Conservation (phyloP, 2,797 vertebrate species). For the Lophius americanus region DNA sequence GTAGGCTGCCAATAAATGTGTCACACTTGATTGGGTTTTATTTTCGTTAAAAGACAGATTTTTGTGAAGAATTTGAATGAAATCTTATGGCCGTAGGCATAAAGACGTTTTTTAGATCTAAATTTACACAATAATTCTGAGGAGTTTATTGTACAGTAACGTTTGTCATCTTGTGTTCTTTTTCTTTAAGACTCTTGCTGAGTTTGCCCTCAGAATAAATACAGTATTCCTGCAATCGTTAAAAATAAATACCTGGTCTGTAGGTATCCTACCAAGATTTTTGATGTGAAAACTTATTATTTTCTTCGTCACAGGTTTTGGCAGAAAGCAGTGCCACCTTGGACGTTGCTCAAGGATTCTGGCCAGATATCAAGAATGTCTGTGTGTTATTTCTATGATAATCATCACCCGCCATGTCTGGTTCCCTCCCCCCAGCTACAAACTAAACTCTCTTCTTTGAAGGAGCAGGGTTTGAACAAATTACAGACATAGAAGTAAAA, state of each 20-base stretch:
- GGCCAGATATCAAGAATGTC: slow-evolving; percentile 48
- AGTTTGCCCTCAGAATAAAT: no score
- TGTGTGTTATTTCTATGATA: slow-evolving; percentile 35
- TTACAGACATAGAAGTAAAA: no score
- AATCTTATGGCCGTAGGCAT: no score
- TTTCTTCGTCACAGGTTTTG: slow-evolving; percentile 33
- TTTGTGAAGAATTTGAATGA: no score
- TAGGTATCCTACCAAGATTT: background rate
- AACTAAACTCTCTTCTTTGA: slow-evolving; percentile 15
- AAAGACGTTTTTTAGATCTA: no score
- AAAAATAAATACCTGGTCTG: background rate
- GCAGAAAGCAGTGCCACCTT: background rate
- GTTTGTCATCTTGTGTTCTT: background rate
- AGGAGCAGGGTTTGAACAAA: background rate
- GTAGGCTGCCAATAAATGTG: no score
- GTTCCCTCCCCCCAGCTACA: slow-evolving; percentile 3
- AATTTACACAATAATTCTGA: no score
- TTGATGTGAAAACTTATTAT: slow-evolving; percentile 14
- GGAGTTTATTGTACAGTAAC: background rate
- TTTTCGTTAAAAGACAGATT: no score
- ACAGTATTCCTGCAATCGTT: background rate
- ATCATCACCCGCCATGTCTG: slow-evolving; percentile 26
- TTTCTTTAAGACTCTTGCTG: no score
- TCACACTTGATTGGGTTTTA: no score
- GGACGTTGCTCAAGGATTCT: slow-evolving; percentile 15